A percentile compares a stretch with the other conserved stretches of the same genome.
Evolutionary conservation across 2,113 vertebrate species (phyloP).

Genomic region (Myodes glareolus): DNA sequence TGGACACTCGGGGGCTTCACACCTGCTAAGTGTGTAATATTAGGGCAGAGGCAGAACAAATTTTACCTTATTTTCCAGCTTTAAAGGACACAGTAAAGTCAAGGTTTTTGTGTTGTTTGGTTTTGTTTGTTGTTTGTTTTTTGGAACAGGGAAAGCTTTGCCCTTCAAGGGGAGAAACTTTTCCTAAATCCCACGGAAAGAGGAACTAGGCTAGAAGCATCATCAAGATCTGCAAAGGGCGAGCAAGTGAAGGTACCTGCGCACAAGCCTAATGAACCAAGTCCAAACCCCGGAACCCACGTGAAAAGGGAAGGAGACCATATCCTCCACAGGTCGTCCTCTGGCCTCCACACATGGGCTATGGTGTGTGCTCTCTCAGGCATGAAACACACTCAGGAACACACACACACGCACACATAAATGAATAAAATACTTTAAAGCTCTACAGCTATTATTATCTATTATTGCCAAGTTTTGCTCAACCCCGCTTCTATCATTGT

Average conservation of each 20-base stretch:
- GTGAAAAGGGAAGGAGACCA: background rate
- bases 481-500: background rate
- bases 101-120: background rate
- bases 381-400: background rate
- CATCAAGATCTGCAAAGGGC: background rate
- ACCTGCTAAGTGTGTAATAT: background rate
- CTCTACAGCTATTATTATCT: background rate
- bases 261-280: background rate
- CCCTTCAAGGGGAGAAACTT: background rate
- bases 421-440: background rate
- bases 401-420: too few species aligned
- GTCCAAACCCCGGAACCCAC: background rate
- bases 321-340: background rate
- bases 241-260: accelerated
- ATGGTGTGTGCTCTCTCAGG: too few species aligned
- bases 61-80: background rate
- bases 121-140: background rate
- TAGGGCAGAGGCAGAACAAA: background rate
- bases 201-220: background rate
- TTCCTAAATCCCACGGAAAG: background rate
- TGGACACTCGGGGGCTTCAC: background rate
- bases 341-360: background rate
- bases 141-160: background rate
- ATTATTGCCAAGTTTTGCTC: background rate
- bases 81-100: background rate